These are phyloP conservation scores for Nannobrachium achirus DNA, from an alignment of 2,113 vertebrate species.

Conservation along the genomic window DNA sequence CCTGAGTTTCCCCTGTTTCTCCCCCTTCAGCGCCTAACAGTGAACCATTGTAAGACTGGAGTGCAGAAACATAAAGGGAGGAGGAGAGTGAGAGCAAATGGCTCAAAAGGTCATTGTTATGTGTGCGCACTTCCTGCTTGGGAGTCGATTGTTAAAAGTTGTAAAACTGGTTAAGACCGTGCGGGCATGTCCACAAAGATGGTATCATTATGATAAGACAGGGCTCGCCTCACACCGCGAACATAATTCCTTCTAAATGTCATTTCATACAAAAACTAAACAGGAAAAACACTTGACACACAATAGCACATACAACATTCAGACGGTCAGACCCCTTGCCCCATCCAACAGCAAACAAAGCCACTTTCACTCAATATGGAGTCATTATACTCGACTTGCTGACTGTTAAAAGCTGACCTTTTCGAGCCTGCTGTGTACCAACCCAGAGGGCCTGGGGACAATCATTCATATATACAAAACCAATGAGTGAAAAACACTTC, in stretches of 20 bases:
- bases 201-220: constrained; percentile 74
- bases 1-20: constrained; percentile 68
- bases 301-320: constrained; percentile 22
- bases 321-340: neutral
- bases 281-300: constrained; percentile 53
- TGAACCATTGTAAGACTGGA: constrained; percentile 72
- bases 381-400: constrained; percentile 71
- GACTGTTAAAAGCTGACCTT: constrained; percentile 72
- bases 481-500: constrained; percentile 31
- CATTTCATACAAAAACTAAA: constrained; percentile 16
- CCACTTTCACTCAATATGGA: constrained; percentile 65
- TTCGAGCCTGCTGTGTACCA: constrained; percentile 47
- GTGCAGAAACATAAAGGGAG: constrained; percentile 59
- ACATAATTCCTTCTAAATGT: constrained; percentile 58
- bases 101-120: constrained; percentile 82
- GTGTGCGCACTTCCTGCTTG: constrained; percentile 81
- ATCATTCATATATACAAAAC: constrained; percentile 33
- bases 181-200: constrained; percentile 73
- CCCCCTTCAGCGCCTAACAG: constrained; percentile 70
- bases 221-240: constrained; percentile 20
- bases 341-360: constrained; percentile 58
- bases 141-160: constrained; percentile 80
- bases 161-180: constrained; percentile 80
- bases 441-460: constrained; percentile 41
- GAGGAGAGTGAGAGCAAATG: constrained; percentile 40